Evolutionary conservation across 1,140 invertebrate species (phyloP).

Genomic region (Drosophila mojavensis): DNA sequence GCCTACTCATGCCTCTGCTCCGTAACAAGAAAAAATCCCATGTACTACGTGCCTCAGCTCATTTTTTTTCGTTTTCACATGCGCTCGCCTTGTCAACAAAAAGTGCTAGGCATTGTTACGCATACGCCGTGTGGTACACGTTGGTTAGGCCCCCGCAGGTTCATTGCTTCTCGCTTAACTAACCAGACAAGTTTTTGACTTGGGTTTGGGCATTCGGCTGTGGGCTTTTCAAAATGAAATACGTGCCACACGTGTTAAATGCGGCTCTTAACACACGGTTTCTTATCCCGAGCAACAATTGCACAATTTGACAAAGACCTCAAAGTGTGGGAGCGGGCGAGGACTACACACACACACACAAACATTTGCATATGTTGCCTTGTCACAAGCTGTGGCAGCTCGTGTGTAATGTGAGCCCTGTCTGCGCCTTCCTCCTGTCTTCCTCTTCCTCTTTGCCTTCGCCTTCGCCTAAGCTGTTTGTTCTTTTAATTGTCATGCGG

Average conservation of each 20-base stretch:
- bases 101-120: slow-evolving; percentile 49
- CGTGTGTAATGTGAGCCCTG: slow-evolving; percentile 19
- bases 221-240: slow-evolving; percentile 65
- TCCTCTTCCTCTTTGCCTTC: neutral
- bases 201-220: slow-evolving; percentile 1
- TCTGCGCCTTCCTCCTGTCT: neutral
- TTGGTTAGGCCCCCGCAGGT: slow-evolving; percentile 39
- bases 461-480: slow-evolving; percentile 48
- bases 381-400: slow-evolving; percentile 14
- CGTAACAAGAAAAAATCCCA: slow-evolving; percentile 19
- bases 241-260: slow-evolving; percentile 81
- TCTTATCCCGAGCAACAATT: slow-evolving; percentile 64
- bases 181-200: slow-evolving; percentile 26
- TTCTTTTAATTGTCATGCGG: slow-evolving; percentile 71
- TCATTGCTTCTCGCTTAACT: slow-evolving; percentile 54
- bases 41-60: slow-evolving; percentile 20
- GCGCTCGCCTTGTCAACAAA: slow-evolving; percentile 8
- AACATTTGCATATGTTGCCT: slow-evolving; percentile 61
- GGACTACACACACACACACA: neutral
- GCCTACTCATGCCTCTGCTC: neutral
- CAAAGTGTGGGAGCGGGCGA: neutral
- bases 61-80: slow-evolving; percentile 10
- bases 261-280: slow-evolving; percentile 39
- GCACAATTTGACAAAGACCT: slow-evolving; percentile 65
- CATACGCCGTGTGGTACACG: slow-evolving; percentile 45